A percentile compares a stretch with the other conserved stretches of the same genome.
phyloP scores from a whole-genome alignment of 2,113 vertebrate species.

The Perca schrenkii region DNA sequence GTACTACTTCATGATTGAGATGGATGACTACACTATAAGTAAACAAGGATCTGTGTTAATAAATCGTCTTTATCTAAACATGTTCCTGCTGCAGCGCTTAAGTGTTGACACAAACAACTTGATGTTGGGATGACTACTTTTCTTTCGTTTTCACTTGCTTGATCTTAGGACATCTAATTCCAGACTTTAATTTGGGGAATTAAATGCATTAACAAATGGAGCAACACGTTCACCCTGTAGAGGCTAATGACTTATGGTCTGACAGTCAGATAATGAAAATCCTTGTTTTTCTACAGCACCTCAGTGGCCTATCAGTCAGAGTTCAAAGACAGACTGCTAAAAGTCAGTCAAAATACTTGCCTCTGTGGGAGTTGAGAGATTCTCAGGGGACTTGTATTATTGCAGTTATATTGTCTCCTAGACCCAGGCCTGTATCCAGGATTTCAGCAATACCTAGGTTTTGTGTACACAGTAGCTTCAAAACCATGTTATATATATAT shows the following conservation, averaged over 20 bases:
- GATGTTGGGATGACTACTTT: background rate
- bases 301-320: background rate
- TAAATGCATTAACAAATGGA: background rate
- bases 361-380: background rate
- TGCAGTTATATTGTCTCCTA: background rate
- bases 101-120: conserved; percentile 1
- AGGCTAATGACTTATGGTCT: background rate
- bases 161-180: background rate
- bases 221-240: too few relatives aligned
- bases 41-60: background rate
- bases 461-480: too few relatives aligned
- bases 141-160: background rate
- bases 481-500: too few relatives aligned
- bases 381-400: background rate
- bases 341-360: background rate
- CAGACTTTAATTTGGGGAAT: background rate
- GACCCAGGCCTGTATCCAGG: too few relatives aligned
- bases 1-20: background rate
- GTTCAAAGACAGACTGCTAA: background rate
- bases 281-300: background rate
- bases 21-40: background rate
- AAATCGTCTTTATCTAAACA: conserved; percentile 5
- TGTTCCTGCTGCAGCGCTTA: background rate
- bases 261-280: background rate
- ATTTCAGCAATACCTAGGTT: too few relatives aligned